Evolutionary conservation across 2,888 invertebrate species (phyloP), one percentile per base, ranked within the genome.

Genomic region (Rambutsinella grinnellia): DNA sequence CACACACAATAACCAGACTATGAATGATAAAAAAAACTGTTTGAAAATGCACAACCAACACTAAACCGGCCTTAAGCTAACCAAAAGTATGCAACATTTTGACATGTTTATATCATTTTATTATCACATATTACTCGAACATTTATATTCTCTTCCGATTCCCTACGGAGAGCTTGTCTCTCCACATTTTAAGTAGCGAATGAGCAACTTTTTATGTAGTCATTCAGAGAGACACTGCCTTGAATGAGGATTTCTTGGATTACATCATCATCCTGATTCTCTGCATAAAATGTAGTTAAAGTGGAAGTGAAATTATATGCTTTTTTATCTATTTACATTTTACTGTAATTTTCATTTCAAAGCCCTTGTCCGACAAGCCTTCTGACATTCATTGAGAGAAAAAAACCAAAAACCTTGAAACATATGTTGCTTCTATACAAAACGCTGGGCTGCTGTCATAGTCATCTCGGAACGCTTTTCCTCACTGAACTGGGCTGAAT

Each of bases 71-170:
- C n/a, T n/a, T n/a, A n/a, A n/a, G n/a, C n/a, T n/a, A n/a, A n/a
- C n/a, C n/a, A 57, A 66, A 61, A 44, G 67, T 49, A 61, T 47
- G 60, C 56, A 74, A 67, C 58, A 74, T 74, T 74, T 74, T 74
- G 74, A 74, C 74, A 67, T 74, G 74, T 74, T 74, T 74, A 74
- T 74, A 67, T 74, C 66, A 67, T 61, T 74, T 74, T 74, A 74
- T 74, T 74, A 61, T 60, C 67, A 67, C 74, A 74, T 61, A 74
- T 74, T 74, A 74, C 60, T 47, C 61, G 57, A 46, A 61, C 44
- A 53, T 58, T 8, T 8, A 8, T 8, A 54, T 74, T 47, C 61
- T 67, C 56, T 74, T 60, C 66, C 66, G 66, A 74, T 61, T 61
- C 74, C 74, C 74, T 46, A 65, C 61, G 67, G 74, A 17, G 66